Evolutionary conservation across 2,797 vertebrate genomes (phyloP), one percentile per base, ranked within the genome.

Genomic region (Capromys pilorides): DNA sequence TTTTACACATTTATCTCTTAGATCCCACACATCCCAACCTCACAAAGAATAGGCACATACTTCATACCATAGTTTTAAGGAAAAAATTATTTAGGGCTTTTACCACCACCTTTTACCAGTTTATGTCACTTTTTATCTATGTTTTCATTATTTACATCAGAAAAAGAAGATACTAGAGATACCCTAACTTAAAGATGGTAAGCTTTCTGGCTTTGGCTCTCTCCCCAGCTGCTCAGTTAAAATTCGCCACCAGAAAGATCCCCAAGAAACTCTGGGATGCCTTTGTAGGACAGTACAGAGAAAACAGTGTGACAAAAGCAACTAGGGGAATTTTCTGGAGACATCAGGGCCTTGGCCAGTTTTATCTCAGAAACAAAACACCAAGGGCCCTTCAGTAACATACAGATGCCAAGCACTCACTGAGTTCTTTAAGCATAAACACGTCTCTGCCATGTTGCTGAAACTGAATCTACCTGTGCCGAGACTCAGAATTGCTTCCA

Each of bases 281-380:
- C 5, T 33, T 73, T 26, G 16, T 39, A 57, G 14, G 19, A 0
- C 39, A 21, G 36, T 41, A 28, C 26, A 66, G 28, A 82, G 6
- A 28, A 49, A 77, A 24, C 6, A 45, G 71, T 75, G 71, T 45
- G 39, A 11, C 22, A 2, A 75, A 66, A 59, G 5, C 67, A 91
- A 31, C 19, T 8, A 31, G 51, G 24, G 13, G n/a, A 49, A 31
- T 94, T 90, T 95, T 92, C 57, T 66, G 11, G 6, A 61, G 39
- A 93, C 73, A 66, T 33, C 36, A 64, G 41, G 28, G 10, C 39
- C 86, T 88, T 59, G 36, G 14, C 9, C 82, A 36, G 4, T 59
- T 91, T 91, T 62, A 66, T 61, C 86, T 95, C 79, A 81, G n/a
- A 81, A 4, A 61, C 21, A 41, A 86, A 93, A 78, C 41, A 71